Evolutionary conservation across 2,797 vertebrate genomes (phyloP).

Genomic region (Microctenopoma lineatum): DNA sequence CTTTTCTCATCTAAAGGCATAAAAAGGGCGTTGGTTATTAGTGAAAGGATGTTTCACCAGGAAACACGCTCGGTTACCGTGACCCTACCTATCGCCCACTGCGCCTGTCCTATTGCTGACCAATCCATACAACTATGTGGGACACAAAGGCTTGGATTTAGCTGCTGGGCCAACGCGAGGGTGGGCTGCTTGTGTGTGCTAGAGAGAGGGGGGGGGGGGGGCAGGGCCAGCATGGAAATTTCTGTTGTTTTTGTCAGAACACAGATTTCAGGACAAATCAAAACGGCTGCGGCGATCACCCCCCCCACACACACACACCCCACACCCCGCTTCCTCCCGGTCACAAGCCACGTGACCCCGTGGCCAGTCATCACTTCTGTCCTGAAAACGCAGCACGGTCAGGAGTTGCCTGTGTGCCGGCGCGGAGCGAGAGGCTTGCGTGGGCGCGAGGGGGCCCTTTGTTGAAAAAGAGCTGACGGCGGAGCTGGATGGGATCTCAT

Average conservation of each 20-base stretch:
- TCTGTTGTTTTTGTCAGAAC: conserved; percentile 75
- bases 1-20: conserved; percentile 18
- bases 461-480: conserved; percentile 78
- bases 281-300: conserved; percentile 65
- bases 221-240: conserved; percentile 68
- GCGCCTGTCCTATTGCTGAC: conserved; percentile 71
- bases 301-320: background rate
- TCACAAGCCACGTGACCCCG: conserved; percentile 53
- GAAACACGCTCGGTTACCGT: conserved; percentile 71
- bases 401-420: conserved; percentile 23
- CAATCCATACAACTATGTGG: conserved; percentile 82
- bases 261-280: conserved; percentile 77
- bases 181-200: conserved; percentile 18
- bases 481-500: conserved; percentile 52
- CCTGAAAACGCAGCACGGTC: conserved; percentile 67
- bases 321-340: conserved; percentile 21
- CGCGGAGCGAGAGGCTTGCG: conserved; percentile 26
- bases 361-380: conserved; percentile 82
- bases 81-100: conserved; percentile 43
- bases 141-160: conserved; percentile 83
- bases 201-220: conserved; percentile 33
- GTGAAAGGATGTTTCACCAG: conserved; percentile 23
- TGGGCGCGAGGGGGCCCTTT: conserved; percentile 38
- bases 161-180: conserved; percentile 64
- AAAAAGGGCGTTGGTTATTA: background rate